phyloP scores from a whole-genome alignment of 2,797 vertebrate species.

The Lagodon rhomboides region DNA sequence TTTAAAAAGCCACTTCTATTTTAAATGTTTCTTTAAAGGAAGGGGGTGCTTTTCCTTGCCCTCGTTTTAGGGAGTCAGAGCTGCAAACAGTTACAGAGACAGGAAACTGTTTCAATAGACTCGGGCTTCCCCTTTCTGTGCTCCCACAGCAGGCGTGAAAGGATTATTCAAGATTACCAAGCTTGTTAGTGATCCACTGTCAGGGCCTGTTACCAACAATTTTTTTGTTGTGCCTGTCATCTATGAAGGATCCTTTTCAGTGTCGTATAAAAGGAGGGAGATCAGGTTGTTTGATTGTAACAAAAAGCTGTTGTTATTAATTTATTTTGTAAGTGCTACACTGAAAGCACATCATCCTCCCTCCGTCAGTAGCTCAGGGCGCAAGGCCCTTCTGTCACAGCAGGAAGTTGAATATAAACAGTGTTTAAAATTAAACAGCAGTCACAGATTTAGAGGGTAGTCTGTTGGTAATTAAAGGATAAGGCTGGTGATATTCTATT shows the following conservation, averaged over 20 bases:
- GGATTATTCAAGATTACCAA: conserved; percentile 60
- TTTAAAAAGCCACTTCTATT: conserved; percentile 25
- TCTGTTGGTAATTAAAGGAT: background rate
- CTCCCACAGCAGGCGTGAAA: conserved; percentile 42
- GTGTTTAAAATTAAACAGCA: conserved; percentile 14
- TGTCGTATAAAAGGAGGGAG: conserved; percentile 9
- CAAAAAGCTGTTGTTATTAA: background rate
- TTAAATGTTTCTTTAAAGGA: conserved; percentile 28
- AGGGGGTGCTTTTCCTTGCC: conserved; percentile 4
- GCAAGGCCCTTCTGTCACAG: background rate
- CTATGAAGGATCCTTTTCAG: conserved; percentile 33
- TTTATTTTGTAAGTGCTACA: too few relatives aligned
- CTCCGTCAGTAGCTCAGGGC: background rate
- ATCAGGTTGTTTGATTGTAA: conserved; percentile 1
- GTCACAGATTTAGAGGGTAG: background rate
- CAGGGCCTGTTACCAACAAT: conserved; percentile 21
- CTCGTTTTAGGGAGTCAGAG: conserved; percentile 7
- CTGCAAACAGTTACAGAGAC: conserved; percentile 60
- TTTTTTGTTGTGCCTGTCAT: conserved; percentile 7
- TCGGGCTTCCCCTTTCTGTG: conserved; percentile 72
- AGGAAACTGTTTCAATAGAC: conserved; percentile 81
- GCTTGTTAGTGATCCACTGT: conserved; percentile 46
- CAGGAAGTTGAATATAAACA: conserved; percentile 16
- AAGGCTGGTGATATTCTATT: background rate
- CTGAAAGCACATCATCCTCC: background rate